phyloP scores from a whole-genome alignment of 2,113 vertebrate species.

The Clarias macrocephalus region DNA sequence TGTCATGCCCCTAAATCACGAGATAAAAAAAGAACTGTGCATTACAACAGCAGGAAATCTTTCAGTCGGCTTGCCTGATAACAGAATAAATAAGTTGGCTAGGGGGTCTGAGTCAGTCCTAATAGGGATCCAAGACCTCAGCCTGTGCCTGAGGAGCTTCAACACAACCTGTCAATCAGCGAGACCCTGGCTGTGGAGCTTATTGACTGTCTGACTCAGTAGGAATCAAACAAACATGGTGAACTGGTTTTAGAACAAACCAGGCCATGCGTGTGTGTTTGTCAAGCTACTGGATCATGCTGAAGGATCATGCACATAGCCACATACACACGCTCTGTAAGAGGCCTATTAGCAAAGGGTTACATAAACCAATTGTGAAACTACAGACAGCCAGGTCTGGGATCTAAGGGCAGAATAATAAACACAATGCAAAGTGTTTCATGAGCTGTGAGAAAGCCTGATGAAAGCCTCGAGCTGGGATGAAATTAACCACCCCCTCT shows the following conservation, averaged over 20 bases:
- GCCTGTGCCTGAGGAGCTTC: conserved; percentile 4
- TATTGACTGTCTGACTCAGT: conserved; percentile 32
- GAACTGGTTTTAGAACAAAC: conserved; percentile 25
- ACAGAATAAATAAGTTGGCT: conserved; percentile 1
- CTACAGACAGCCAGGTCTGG: not conserved
- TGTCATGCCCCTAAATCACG: conserved; percentile 86
- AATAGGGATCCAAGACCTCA: not conserved
- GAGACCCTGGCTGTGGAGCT: conserved; percentile 12
- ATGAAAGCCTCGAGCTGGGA: not conserved
- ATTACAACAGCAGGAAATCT: conserved; percentile 45
- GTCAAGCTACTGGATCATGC: not conserved
- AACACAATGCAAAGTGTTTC: conserved; percentile 1
- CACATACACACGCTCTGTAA: not conserved
- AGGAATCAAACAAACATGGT: conserved; percentile 26
- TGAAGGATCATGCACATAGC: not conserved
- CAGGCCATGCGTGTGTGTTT: conserved; percentile 1
- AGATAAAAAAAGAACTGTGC: conserved; percentile 42
- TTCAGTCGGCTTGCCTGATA: not conserved
- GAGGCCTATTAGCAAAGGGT: not conserved
- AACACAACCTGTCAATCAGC: not conserved
- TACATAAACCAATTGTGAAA: not conserved
- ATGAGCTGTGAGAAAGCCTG: not conserved
- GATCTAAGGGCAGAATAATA: not conserved
- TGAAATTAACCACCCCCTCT: conserved; percentile 4
- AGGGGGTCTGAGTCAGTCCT: conserved; percentile 9